Evolutionary conservation across 2,797 vertebrate genomes (phyloP), one percentile per base, ranked within the genome.

Genomic region (Ptychadena robeensis): DNA sequence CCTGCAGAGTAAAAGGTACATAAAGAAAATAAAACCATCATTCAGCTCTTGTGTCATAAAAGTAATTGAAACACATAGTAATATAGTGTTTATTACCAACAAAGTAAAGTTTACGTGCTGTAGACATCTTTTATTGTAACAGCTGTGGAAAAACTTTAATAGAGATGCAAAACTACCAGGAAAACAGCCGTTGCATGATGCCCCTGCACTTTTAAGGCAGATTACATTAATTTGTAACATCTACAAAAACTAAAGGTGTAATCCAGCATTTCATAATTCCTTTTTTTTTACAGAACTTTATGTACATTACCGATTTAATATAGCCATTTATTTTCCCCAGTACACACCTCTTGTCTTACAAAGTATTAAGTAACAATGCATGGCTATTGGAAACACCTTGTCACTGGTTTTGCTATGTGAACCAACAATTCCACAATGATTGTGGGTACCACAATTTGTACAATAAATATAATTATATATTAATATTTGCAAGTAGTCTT

Each of bases 61-160:
- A 14, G 31, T 69, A 69, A 57, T 57, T 68, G 28, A 57, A 68
- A 68, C 65, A 78, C 40, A 79, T 35, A 57, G 65, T 68, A 67
- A 67, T 66, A n/a, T 2, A 66, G 63, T 38, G n/a, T 69, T 35
- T 69, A 38, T 35, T 35, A n/a, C 67, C 32, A n/a, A n/a, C 59
- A 61, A 61, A 61, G 59, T 61, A 61, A 61, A 35, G 31, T 69
- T 34, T 38, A 18, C 11, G 10, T 38, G 12, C 34, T 37, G 25
- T 37, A 67, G 18, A 30, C 14, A 32, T 67, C 18, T 67, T 18
- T 30, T 31, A 67, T 14, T 67, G 65, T 9, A 14, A 67, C 28
- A 59, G 8, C 72, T 35, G 44, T 53, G 18, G 44, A 53, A 53
- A 22, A 53, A 53, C 44, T 22, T 22, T 7, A 53, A 8, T 53